Conservation (phyloP, 2,888 invertebrate genomes). For the Ophion obscuratus region DNA sequence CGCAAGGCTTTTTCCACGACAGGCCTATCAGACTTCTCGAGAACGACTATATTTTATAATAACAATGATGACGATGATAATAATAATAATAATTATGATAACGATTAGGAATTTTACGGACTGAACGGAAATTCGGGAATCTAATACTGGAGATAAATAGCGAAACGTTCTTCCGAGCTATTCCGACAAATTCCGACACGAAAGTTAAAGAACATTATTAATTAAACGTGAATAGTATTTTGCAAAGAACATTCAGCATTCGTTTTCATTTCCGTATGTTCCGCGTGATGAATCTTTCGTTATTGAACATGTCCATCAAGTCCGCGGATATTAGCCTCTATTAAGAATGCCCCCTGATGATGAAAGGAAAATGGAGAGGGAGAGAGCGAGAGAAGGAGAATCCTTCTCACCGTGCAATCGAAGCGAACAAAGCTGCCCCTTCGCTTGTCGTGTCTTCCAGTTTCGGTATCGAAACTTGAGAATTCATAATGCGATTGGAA, state of each 20-base stretch:
- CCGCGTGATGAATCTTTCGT: conserved; percentile 27
- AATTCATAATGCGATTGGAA: neutral
- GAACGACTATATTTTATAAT: conserved; percentile 39
- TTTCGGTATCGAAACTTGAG: conserved; percentile 4
- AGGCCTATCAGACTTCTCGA: conserved; percentile 10
- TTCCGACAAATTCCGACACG: conserved; percentile 40
- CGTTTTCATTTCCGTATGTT: conserved; percentile 35
- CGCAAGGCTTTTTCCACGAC: neutral
- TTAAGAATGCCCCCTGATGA: conserved; percentile 20
- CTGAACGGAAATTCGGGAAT: conserved; percentile 49
- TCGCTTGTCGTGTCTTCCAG: neutral
- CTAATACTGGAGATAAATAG: conserved; percentile 59
- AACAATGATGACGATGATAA: conserved; percentile 37
- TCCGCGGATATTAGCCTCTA: conserved; percentile 64
- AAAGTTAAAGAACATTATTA: conserved; percentile 57
- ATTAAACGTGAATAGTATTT: conserved; percentile 36
- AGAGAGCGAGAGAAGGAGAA: neutral
- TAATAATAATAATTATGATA: conserved; percentile 44
- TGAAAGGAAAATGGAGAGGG: neutral
- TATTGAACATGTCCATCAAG: conserved; percentile 39
- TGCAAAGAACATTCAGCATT: conserved; percentile 26
- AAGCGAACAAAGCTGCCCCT: neutral
- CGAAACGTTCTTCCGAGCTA: conserved; percentile 32
- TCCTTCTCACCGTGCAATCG: neutral
- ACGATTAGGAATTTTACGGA: conserved; percentile 36